phyloP scores from a whole-genome alignment of 2,888 invertebrate genomes.

The Amblyjoppa fuscipennis region DNA sequence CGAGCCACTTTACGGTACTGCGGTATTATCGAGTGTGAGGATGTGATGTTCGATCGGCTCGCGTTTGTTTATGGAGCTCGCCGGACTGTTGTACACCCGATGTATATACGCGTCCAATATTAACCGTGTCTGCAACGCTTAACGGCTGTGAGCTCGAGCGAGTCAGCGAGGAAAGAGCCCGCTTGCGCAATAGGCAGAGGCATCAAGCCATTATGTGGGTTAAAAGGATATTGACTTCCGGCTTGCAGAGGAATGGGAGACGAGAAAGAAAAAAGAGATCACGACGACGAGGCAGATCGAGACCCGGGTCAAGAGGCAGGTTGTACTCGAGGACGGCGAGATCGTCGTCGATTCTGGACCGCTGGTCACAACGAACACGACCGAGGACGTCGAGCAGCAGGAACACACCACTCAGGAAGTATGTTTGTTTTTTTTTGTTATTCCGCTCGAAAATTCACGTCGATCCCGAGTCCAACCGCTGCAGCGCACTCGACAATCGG shows the following conservation, averaged over 20 bases:
- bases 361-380: slow-evolving; percentile 95
- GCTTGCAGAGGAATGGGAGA: slow-evolving; percentile 96
- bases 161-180: slow-evolving; percentile 28
- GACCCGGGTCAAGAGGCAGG: slow-evolving; percentile 95
- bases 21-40: slow-evolving; percentile 15
- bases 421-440: slow-evolving; percentile 36
- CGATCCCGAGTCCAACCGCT: not conserved
- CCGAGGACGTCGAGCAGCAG: slow-evolving; percentile 95
- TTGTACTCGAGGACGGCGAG: slow-evolving; percentile 95
- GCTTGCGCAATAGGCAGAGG: slow-evolving; percentile 49
- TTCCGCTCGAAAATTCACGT: not conserved
- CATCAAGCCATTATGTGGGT: slow-evolving; percentile 55
- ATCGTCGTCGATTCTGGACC: slow-evolving; percentile 96
- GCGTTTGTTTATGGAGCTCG: slow-evolving; percentile 17
- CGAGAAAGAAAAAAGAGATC: slow-evolving; percentile 95
- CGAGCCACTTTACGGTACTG: slow-evolving; percentile 8
- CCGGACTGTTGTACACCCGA: not conserved
- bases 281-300: slow-evolving; percentile 96
- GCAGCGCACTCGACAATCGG: too few relatives aligned
- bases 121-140: slow-evolving; percentile 2
- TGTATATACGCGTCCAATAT: not conserved
- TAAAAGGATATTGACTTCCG: slow-evolving; percentile 66
- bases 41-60: slow-evolving; percentile 12
- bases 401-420: slow-evolving; percentile 95
- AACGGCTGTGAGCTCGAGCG: slow-evolving; percentile 43